These are phyloP conservation scores for Phymanthus crucifer DNA, from an alignment of 92 coral and sea anemone species.

Conservation along the genomic window DNA sequence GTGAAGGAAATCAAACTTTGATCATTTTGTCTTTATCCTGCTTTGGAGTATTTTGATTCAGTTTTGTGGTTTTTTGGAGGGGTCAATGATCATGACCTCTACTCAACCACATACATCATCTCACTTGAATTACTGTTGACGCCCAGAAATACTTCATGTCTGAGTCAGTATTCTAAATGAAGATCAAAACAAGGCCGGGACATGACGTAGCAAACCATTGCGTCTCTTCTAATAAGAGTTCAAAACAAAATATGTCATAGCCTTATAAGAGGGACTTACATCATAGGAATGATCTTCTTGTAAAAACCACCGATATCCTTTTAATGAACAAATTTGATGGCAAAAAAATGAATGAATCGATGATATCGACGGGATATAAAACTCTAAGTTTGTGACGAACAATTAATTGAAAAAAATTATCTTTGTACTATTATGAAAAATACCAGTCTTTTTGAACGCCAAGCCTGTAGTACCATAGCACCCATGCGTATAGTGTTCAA, in stretches of 20 bases:
- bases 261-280: background rate
- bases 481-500: too few species aligned
- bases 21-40: background rate
- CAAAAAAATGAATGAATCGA: too few species aligned
- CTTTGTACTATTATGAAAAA: too few species aligned
- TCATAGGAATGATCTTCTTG: too few species aligned
- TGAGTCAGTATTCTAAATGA: conserved; percentile 18
- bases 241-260: background rate
- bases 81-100: conserved; percentile 24
- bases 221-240: background rate
- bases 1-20: background rate
- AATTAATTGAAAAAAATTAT: too few species aligned
- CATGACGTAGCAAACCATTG: background rate
- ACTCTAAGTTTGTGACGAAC: too few species aligned
- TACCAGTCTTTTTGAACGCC: too few species aligned
- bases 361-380: too few species aligned
- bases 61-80: background rate
- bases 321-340: too few species aligned
- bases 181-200: background rate
- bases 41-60: background rate
- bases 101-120: conserved; percentile 10
- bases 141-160: conserved; percentile 14
- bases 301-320: too few species aligned
- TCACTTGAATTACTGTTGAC: conserved; percentile 20
- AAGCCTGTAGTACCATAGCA: too few species aligned